Evolutionary conservation across 2,113 vertebrate genomes (phyloP).

Genomic region (Mirounga angustirostris): DNA sequence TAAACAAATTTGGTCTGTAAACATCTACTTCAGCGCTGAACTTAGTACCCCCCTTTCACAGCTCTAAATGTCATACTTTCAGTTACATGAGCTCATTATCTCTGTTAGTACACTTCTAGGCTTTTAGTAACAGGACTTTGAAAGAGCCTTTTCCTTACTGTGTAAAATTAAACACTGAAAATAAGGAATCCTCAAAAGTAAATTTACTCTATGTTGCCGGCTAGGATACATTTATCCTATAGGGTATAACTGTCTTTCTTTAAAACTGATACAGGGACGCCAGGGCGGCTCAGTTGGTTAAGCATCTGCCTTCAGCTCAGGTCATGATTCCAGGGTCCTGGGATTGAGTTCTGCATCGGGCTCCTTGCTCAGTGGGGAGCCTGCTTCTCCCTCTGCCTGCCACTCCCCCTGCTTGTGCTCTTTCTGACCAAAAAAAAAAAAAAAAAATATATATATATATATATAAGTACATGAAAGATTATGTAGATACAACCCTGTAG

Average conservation of each 20-base stretch:
- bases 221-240: neutral
- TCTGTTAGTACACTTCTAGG: neutral
- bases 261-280: neutral
- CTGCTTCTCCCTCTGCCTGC: neutral
- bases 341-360: neutral
- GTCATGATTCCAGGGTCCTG: neutral
- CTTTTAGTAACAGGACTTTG: neutral
- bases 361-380: neutral
- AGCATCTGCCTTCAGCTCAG: neutral
- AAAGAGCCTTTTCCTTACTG: neutral
- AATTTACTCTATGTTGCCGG: neutral
- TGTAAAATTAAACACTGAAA: conserved; percentile 35
- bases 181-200: conserved; percentile 32
- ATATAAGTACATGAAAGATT: neutral
- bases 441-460: neutral
- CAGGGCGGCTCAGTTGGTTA: neutral
- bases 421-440: neutral
- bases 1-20: neutral
- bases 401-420: neutral
- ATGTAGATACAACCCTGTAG: neutral
- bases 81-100: neutral
- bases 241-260: conserved; percentile 24
- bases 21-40: neutral
- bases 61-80: neutral
- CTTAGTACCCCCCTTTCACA: neutral